Base-by-base conservation (phyloP, 37 sponge, comb jelly and placozoan species). In the Chondrilla cf. caribensis region DNA sequence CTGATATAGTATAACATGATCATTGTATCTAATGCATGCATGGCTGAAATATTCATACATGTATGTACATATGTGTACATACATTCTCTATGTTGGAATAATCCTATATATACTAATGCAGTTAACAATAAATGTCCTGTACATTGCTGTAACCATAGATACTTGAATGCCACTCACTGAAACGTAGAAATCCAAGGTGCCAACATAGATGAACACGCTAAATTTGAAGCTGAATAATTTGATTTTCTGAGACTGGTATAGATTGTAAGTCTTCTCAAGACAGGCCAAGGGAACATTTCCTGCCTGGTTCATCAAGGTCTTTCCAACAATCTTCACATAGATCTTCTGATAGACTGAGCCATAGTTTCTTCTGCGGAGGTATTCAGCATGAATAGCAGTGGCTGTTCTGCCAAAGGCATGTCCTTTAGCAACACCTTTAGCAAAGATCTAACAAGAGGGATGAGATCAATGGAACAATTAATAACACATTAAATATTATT, bases 311-410 rank as follows among this genome's bases (percentile, higher is more conserved):
- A 37, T 66, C 78, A 85, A 70, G 19, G 58, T 55, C 42, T 85
- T 85, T 18, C 85, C 85, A 33, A 66, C 85, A 62, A 85, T 72
- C 72, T 85, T 78, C 0, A 77, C 85, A 47, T 79, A 85, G n/a
- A 85, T 64, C 41, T 67, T 85, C 28, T 66, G 68, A 31, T 66
- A 68, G 28, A 79, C 77, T 1, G 38, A 32, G 57, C 17, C 43
- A 38, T 59, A 32, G 3, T 37, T 54, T 65, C 70, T 60, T 42
- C 38, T 65, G 14, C 79, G 68, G n/a, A 79, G 58, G 24, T 59
- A 64, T 35, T 68, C 79, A 47, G 79, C 79, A 68, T 65, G 55
- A 26, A 79, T 40, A 1, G 78, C 77, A 6, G 87, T 87, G 0
- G 51, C 67, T 5, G 64, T 87, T 33, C 47, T 82, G 14, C 82